Conservation (phyloP, 2,797 vertebrate species). For the Tragelaphus eurycerus region DNA sequence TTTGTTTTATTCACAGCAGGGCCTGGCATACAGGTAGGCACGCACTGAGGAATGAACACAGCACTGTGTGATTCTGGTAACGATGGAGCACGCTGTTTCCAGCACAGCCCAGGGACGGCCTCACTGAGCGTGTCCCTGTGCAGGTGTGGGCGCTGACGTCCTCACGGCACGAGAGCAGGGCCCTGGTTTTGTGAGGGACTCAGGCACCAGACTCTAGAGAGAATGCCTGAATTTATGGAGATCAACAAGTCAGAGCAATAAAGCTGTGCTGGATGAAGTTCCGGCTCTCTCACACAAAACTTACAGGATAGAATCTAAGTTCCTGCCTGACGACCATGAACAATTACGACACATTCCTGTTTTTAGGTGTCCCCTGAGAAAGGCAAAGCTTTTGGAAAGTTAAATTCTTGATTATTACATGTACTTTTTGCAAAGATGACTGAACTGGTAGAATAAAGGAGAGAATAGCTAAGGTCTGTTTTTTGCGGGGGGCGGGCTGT, state of each 20-base stretch:
- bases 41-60: fast-evolving
- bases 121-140: not conserved
- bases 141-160: not conserved
- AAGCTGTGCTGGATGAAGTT: fast-evolving
- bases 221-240: fast-evolving
- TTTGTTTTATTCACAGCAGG: not conserved
- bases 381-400: too few species aligned
- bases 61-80: not conserved
- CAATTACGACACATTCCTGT: fast-evolving
- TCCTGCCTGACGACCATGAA: not conserved
- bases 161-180: not conserved
- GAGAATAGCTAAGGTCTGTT: not conserved
- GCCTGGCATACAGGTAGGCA: not conserved
- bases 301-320: fast-evolving
- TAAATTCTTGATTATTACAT: not conserved
- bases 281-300: not conserved
- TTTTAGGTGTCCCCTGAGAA: not conserved
- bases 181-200: not conserved
- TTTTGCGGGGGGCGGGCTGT: not conserved
- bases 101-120: not conserved
- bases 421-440: not conserved
- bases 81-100: not conserved
- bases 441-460: fast-evolving
- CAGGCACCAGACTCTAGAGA: not conserved
- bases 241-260: too few species aligned